Conservation (phyloP, 2,888 invertebrate genomes). For the Clivina fossor region DNA sequence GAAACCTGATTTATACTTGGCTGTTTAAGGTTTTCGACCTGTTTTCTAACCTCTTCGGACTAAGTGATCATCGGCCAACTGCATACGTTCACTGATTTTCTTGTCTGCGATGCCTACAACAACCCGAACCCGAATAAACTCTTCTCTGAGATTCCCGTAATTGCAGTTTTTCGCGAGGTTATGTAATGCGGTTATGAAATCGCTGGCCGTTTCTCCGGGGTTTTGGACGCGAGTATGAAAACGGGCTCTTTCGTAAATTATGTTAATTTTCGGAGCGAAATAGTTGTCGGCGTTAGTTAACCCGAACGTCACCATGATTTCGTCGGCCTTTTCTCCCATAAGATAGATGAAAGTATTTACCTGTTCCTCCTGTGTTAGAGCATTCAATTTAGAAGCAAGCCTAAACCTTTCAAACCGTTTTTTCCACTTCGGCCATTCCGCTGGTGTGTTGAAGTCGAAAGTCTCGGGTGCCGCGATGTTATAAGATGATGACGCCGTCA, state of each 20-base stretch:
- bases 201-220: not conserved
- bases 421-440: slow-evolving; percentile 3
- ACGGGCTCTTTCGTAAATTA: slow-evolving; percentile 6
- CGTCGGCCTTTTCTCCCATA: slow-evolving; percentile 6
- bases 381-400: slow-evolving; percentile 1
- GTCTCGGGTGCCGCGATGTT: slow-evolving; percentile 6
- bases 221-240: slow-evolving; percentile 7
- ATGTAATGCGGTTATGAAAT: slow-evolving; percentile 4
- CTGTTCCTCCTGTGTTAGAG: slow-evolving; percentile 1
- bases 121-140: not conserved
- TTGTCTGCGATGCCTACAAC: not conserved
- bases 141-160: not conserved
- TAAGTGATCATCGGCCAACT: too few species aligned
- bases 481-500: slow-evolving; percentile 1
- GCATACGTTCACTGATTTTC: not conserved
- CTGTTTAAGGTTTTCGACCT: not conserved
- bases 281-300: not conserved
- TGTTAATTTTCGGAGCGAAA: not conserved
- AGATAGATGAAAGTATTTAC: slow-evolving; percentile 1
- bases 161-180: slow-evolving; percentile 11
- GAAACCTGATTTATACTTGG: slow-evolving; percentile 6
- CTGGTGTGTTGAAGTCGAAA: not conserved
- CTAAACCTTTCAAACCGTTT: slow-evolving; percentile 3
- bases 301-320: slow-evolving; percentile 3
- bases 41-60: slow-evolving; percentile 6